These are phyloP conservation scores for Trachelus iudaicus DNA, from an alignment of 2,888 invertebrate species.

Conservation along the genomic window DNA sequence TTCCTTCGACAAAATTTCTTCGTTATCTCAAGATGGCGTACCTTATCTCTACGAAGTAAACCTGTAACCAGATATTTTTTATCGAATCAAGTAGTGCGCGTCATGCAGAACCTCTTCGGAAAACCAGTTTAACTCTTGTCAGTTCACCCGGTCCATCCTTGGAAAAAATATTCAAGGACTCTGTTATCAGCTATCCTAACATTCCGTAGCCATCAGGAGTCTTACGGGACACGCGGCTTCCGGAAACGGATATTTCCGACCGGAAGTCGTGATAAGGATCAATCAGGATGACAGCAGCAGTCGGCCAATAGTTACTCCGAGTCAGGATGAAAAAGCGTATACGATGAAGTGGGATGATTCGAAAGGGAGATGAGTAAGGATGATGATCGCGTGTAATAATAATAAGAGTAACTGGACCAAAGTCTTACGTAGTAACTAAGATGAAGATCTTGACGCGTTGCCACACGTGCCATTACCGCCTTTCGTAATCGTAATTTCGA, in stretches of 20 bases:
- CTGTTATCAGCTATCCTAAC: no score
- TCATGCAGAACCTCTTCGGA: not conserved
- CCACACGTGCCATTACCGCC: conserved; percentile 16
- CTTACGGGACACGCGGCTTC: not conserved
- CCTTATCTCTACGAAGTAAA: not conserved
- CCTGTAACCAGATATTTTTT: not conserved
- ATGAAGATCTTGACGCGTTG: conserved; percentile 6
- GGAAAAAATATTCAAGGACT: not conserved
- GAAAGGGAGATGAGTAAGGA: not conserved
- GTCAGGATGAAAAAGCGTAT: not conserved
- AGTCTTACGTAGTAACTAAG: not conserved
- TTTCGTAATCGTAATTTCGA: conserved; percentile 22
- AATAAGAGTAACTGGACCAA: not conserved
- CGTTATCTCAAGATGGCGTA: not conserved
- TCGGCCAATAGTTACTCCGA: not conserved
- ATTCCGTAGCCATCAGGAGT: no score
- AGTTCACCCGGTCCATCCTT: not conserved
- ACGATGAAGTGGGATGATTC: not conserved
- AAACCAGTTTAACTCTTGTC: not conserved
- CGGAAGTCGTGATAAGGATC: not conserved
- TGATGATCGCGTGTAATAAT: not conserved
- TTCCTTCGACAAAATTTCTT: not conserved
- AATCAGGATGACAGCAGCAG: not conserved
- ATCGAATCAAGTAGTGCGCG: not conserved
- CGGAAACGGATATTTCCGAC: not conserved